A percentile compares a stretch with the other conserved stretches of the same genome.
These are phyloP conservation scores for Agrotis segetum DNA, from an alignment of 2,888 invertebrate genomes.

Conservation along the genomic window DNA sequence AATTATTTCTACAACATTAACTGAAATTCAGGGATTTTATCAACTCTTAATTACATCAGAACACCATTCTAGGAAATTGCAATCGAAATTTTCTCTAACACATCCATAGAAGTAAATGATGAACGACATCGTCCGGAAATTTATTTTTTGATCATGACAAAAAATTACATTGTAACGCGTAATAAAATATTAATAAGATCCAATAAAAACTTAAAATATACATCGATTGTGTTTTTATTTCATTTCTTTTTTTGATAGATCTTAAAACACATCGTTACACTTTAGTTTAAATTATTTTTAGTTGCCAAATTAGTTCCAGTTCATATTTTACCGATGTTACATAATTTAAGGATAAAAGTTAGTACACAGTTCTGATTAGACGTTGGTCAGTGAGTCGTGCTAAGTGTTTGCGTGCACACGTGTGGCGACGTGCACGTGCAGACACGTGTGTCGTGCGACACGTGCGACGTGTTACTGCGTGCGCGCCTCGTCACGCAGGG, in stretches of 20 bases:
- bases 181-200: slow-evolving; percentile 16
- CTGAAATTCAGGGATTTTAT: slow-evolving; percentile 19
- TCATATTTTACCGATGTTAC: slow-evolving; percentile 22
- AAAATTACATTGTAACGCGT: slow-evolving; percentile 9
- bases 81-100: slow-evolving; percentile 8
- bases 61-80: slow-evolving; percentile 34
- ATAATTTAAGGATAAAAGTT: slow-evolving; percentile 32
- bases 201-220: slow-evolving; percentile 26
- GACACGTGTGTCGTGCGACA: slow-evolving; percentile 3
- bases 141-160: not conserved
- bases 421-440: slow-evolving; percentile 13
- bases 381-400: not conserved
- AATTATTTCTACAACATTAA: slow-evolving; percentile 28
- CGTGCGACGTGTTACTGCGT: slow-evolving; percentile 74
- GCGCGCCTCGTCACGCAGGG: slow-evolving; percentile 91
- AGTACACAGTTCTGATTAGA: slow-evolving; percentile 23
- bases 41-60: slow-evolving; percentile 13
- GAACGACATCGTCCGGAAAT: slow-evolving; percentile 22
- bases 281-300: not conserved
- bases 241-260: slow-evolving; percentile 17
- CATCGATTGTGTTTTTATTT: not conserved
- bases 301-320: slow-evolving; percentile 17
- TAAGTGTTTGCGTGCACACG: slow-evolving; percentile 3
- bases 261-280: slow-evolving; percentile 14
- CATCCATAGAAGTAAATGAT: slow-evolving; percentile 13